Evolutionary conservation across 2,113 vertebrate genomes (phyloP).

Genomic region (Carollia perspicillata): DNA sequence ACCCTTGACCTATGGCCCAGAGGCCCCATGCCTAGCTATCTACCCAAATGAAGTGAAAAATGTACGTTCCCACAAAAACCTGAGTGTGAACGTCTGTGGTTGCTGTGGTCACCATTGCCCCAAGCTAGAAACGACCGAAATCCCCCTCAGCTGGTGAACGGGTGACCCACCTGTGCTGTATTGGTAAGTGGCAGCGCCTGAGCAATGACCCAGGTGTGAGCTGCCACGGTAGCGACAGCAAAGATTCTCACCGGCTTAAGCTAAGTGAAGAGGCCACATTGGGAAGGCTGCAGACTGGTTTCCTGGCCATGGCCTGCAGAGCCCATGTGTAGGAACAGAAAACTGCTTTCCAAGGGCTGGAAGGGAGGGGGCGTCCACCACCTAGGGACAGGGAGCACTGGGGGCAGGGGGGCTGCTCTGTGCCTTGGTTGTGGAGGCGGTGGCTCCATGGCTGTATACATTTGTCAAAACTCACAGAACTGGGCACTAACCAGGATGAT

Average conservation of each 20-base stretch:
- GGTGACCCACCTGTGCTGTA: not conserved
- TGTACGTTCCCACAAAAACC: not conserved
- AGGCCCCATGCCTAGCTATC: not conserved
- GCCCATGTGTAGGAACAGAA: not conserved
- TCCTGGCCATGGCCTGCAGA: not conserved
- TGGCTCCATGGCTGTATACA: not conserved
- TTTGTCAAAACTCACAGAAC: not conserved
- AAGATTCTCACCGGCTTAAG: not conserved
- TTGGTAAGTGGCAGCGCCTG: not conserved
- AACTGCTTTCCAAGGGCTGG: not conserved
- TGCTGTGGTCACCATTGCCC: not conserved
- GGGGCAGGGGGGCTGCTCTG: not conserved
- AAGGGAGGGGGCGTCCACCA: not conserved
- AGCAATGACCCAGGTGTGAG: too few relatives aligned
- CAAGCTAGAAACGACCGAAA: not conserved
- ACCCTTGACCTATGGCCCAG: not conserved
- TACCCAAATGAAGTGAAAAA: conserved; percentile 5
- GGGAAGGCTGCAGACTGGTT: not conserved
- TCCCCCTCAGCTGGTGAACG: not conserved
- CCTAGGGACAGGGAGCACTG: too few relatives aligned
- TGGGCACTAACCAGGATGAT: not conserved
- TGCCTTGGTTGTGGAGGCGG: not conserved
- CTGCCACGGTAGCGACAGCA: too few relatives aligned
- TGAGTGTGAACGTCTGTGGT: not conserved
- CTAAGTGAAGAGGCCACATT: not conserved